phyloP scores from a whole-genome alignment of 2,888 invertebrate species.

The Patella caerulea region DNA sequence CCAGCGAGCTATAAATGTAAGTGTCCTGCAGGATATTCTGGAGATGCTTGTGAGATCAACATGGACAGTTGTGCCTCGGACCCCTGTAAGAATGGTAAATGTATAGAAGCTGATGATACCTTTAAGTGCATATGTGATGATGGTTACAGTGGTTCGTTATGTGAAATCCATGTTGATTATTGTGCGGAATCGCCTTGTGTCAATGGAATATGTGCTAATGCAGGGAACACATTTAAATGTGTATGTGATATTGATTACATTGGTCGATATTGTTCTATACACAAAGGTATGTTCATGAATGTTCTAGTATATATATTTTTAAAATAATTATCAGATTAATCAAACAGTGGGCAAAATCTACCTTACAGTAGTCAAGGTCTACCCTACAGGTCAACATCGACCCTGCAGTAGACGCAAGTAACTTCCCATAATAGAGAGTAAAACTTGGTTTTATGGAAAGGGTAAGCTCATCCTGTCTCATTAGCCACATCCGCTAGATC shows the following conservation, averaged over 20 bases:
- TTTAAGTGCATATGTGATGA: background rate
- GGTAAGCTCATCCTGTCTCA: too few relatives aligned
- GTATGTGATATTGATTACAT: background rate
- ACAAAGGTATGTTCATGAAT: background rate
- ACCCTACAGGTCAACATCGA: too few relatives aligned
- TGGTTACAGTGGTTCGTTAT: background rate
- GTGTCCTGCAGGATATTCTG: conserved; percentile 19
- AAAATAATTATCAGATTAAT: too few relatives aligned
- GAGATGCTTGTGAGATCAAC: conserved; percentile 21
- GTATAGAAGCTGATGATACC: background rate
- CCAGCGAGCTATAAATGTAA: conserved; percentile 11
- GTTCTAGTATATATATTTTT: too few relatives aligned
- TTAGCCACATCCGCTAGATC: too few relatives aligned
- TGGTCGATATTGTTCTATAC: background rate
- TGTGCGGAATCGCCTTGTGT: background rate
- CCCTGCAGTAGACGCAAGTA: too few relatives aligned
- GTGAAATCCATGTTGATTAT: background rate
- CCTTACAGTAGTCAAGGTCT: too few relatives aligned
- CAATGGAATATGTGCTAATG: background rate
- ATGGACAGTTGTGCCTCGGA: conserved; percentile 13
- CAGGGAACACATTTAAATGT: background rate
- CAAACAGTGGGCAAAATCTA: too few relatives aligned
- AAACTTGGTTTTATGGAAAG: too few relatives aligned
- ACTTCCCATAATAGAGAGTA: too few relatives aligned
- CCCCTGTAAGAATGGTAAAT: background rate